These are phyloP conservation scores for Caenorhabditis sinica DNA, from an alignment of 2,888 invertebrate genomes.

Conservation along the genomic window DNA sequence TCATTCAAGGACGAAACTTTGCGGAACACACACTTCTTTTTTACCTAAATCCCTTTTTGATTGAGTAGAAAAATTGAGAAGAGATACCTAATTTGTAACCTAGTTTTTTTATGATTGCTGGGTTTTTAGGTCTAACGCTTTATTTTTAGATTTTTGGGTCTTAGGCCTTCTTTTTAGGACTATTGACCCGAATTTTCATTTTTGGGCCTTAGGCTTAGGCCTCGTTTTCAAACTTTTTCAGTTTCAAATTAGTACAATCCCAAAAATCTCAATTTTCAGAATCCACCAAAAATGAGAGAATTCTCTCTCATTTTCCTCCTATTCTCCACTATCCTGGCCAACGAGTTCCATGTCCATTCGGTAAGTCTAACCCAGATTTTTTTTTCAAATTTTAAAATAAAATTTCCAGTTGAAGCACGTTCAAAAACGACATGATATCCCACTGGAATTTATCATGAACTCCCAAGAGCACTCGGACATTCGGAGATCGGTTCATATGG, in stretches of 20 bases:
- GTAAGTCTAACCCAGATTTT: slow-evolving; percentile 7
- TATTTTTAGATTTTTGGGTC: neutral
- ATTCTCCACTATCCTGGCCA: neutral
- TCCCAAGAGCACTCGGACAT: slow-evolving; percentile 63
- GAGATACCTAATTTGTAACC: neutral
- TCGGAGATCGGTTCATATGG: slow-evolving; percentile 44
- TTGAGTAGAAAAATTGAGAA: slow-evolving; percentile 5
- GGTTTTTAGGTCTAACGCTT: too few relatives aligned
- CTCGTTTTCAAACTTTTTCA: neutral
- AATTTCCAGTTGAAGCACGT: slow-evolving; percentile 55
- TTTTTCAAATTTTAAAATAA: neutral
- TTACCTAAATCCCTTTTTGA: neutral
- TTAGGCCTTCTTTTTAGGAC: too few relatives aligned
- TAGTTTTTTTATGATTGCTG: neutral
- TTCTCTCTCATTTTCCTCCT: slow-evolving; percentile 24
- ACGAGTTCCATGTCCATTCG: slow-evolving; percentile 47
- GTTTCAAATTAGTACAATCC: neutral
- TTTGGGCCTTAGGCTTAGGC: too few relatives aligned
- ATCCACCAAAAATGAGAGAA: slow-evolving; percentile 26
- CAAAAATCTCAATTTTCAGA: slow-evolving; percentile 3
- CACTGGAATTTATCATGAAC: slow-evolving; percentile 57
- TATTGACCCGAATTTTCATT: too few relatives aligned
- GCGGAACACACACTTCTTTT: slow-evolving; percentile 8
- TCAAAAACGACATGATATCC: slow-evolving; percentile 59
- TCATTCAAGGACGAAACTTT: slow-evolving; percentile 3